These are phyloP conservation scores for Novumbra hubbsi DNA, from an alignment of 2,797 vertebrate genomes.

Conservation along the genomic window DNA sequence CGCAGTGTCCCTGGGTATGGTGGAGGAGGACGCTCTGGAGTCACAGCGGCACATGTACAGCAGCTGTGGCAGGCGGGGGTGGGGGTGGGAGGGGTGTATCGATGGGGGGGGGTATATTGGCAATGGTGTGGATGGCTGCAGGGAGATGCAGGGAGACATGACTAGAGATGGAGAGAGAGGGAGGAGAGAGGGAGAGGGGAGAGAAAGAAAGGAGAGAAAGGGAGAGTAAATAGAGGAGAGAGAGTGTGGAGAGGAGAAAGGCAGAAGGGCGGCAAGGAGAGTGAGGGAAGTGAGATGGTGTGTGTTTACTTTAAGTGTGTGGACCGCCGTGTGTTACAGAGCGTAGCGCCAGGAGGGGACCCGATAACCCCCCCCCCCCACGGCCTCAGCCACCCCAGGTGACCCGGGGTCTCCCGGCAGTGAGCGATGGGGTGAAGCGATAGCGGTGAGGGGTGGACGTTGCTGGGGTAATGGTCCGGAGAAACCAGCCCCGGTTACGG, in stretches of 20 bases:
- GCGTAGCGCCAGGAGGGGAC: background rate
- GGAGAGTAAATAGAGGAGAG: too few species aligned
- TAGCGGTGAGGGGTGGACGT: background rate
- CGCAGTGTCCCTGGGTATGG: background rate
- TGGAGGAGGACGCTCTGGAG: background rate
- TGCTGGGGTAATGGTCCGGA: constrained; percentile 14
- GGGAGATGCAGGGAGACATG: too few species aligned
- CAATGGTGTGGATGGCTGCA: too few species aligned
- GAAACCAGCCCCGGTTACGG: background rate
- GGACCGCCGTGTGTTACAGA: background rate
- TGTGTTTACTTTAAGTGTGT: too few species aligned
- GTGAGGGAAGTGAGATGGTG: too few species aligned
- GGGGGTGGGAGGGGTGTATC: too few species aligned
- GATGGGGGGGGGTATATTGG: background rate
- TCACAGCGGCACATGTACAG: background rate
- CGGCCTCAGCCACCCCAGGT: constrained; percentile 18
- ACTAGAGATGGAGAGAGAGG: too few species aligned
- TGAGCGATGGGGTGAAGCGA: constrained; percentile 8
- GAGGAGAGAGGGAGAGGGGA: too few species aligned
- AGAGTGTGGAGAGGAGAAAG: too few species aligned
- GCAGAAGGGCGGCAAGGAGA: too few species aligned
- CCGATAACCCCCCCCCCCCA: background rate
- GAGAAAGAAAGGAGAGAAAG: too few species aligned
- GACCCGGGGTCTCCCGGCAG: background rate
- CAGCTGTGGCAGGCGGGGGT: background rate